Conservation (phyloP, 1,140 invertebrate species). For the Magallana ariakensis region DNA sequence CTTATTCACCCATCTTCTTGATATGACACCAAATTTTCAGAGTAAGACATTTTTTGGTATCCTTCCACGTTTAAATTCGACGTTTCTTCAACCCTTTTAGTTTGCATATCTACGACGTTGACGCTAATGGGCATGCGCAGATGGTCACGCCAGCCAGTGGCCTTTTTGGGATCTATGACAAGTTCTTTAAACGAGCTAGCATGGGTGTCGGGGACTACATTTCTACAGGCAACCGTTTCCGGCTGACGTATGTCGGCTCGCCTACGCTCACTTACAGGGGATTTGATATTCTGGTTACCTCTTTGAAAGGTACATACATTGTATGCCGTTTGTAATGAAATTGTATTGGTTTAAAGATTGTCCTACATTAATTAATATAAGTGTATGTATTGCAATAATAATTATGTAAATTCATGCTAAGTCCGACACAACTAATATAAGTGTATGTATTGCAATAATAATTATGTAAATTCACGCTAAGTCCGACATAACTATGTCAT, state of each 20-base stretch:
- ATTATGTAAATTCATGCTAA: too few species aligned
- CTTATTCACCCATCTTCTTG: too few species aligned
- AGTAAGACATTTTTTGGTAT: too few species aligned
- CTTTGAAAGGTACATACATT: constrained; percentile 62
- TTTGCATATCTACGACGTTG: constrained; percentile 61
- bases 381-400: too few species aligned
- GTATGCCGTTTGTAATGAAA: background rate
- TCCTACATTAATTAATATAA: too few species aligned
- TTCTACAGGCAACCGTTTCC: constrained; percentile 54
- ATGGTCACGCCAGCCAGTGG: constrained; percentile 58
- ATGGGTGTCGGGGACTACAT: constrained; percentile 60
- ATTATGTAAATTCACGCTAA: too few species aligned
- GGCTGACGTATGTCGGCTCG: constrained; percentile 62
- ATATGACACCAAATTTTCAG: too few species aligned
- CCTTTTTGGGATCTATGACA: constrained; percentile 63
- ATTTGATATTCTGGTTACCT: constrained; percentile 60
- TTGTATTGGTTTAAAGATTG: too few species aligned
- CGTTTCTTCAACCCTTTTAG: constrained; percentile 38
- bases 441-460: too few species aligned
- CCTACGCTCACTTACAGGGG: constrained; percentile 62
- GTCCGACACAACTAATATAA: too few species aligned
- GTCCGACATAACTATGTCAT: too few species aligned
- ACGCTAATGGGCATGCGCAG: background rate
- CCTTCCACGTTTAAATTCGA: too few species aligned
- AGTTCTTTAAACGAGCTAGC: constrained; percentile 57